A percentile compares a stretch with the other conserved stretches of the same genome.
Conservation (phyloP, 1,140 invertebrate genomes). For the Lanistes nyassanus region DNA sequence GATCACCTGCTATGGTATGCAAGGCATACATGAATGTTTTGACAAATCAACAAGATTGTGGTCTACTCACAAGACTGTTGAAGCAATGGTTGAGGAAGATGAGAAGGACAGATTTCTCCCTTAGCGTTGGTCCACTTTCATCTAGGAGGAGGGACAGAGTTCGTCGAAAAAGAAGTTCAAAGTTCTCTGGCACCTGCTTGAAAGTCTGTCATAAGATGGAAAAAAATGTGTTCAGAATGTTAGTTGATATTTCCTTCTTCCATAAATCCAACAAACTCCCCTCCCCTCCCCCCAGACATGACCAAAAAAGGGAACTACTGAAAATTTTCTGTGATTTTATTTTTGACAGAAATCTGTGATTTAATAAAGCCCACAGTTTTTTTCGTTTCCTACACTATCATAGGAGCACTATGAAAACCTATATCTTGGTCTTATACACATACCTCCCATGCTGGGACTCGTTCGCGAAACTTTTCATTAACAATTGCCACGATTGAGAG, state of each 20-base stretch:
- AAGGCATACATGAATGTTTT: neutral
- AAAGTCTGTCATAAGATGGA: slow-evolving; percentile 74
- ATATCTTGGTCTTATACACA: neutral
- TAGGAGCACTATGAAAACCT: neutral
- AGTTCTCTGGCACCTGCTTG: slow-evolving; percentile 82
- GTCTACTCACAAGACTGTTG: slow-evolving; percentile 77
- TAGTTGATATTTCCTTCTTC: too few relatives aligned
- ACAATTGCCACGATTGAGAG: slow-evolving; percentile 97
- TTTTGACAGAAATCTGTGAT: too few relatives aligned
- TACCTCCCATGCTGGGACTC: slow-evolving; percentile 95
- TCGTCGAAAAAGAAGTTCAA: slow-evolving; percentile 87
- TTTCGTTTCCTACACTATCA: too few relatives aligned
- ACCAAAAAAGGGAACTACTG: too few relatives aligned
- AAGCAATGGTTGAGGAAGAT: slow-evolving; percentile 96
- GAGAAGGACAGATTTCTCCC: slow-evolving; percentile 87
- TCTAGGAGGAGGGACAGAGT: slow-evolving; percentile 79
- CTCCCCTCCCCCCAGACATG: too few relatives aligned
- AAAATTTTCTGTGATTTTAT: too few relatives aligned
- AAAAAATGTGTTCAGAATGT: slow-evolving; percentile 23
- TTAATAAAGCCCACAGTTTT: too few relatives aligned
- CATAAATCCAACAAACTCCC: too few relatives aligned
- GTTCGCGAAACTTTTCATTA: slow-evolving; percentile 97
- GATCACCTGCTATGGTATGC: neutral
- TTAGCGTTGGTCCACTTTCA: slow-evolving; percentile 72
- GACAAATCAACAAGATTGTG: too few relatives aligned